A percentile compares a stretch with the other conserved stretches of the same genome.
These are phyloP conservation scores for Mercenaria mercenaria DNA, from an alignment of 1,140 invertebrate species.

Conservation along the genomic window DNA sequence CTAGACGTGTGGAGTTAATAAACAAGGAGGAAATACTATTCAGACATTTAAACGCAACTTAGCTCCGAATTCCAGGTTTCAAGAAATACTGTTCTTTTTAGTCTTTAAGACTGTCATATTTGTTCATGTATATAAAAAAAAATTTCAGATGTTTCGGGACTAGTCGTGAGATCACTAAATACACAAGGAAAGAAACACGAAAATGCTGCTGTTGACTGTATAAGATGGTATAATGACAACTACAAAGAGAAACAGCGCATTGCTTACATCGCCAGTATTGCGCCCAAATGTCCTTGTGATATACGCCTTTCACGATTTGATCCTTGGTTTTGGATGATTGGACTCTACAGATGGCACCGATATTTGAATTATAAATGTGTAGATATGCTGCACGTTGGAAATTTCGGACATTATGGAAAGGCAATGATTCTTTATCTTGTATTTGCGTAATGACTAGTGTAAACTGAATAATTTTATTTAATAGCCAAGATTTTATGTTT, in stretches of 20 bases:
- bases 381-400: slow-evolving; percentile 2
- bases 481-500: too few relatives aligned
- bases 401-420: neutral
- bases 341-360: neutral
- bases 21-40: too few relatives aligned
- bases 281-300: slow-evolving; percentile 15
- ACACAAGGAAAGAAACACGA: neutral
- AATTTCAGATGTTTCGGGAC: neutral
- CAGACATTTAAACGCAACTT: too few relatives aligned
- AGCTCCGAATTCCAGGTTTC: too few relatives aligned
- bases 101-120: too few relatives aligned
- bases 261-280: neutral
- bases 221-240: slow-evolving; percentile 21
- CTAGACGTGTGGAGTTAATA: too few relatives aligned
- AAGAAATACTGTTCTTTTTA: too few relatives aligned
- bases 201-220: slow-evolving; percentile 16
- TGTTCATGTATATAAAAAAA: too few relatives aligned
- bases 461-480: too few relatives aligned
- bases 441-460: too few relatives aligned
- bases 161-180: neutral
- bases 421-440: too few relatives aligned
- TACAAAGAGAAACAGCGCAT: neutral
- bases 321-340: slow-evolving; percentile 19
- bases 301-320: neutral
- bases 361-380: neutral